phyloP scores from a whole-genome alignment of 2,113 vertebrate genomes.

The Orthonyx spaldingii region DNA sequence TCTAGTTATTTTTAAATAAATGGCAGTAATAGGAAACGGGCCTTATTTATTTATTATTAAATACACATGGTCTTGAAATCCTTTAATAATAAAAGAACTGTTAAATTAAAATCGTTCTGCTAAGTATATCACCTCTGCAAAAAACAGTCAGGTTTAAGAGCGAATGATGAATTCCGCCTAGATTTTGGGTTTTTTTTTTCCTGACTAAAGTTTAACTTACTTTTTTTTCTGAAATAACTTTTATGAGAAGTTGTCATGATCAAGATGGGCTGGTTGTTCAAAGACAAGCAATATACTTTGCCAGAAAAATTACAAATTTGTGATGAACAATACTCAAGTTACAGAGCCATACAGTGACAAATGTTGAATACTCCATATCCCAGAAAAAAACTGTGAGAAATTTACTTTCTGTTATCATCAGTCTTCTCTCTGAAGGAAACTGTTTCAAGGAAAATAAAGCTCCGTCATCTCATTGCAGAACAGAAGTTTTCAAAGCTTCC shows the following conservation, averaged over 20 bases:
- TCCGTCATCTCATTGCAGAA: not conserved
- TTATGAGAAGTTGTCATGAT: not conserved
- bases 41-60: not conserved
- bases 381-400: not conserved
- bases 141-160: not conserved
- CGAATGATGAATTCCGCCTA: fast-evolving
- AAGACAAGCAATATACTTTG: not conserved
- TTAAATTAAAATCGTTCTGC: not conserved
- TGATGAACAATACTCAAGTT: not conserved
- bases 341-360: not conserved
- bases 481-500: not conserved
- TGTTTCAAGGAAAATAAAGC: not conserved
- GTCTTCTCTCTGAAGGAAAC: not conserved
- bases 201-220: not conserved
- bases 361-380: not conserved
- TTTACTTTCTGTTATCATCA: not conserved
- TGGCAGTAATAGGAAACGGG: not conserved
- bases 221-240: not conserved
- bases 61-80: not conserved
- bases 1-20: not conserved
- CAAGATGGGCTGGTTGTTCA: not conserved
- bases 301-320: not conserved
- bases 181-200: not conserved
- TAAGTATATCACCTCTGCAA: not conserved
- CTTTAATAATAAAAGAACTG: not conserved